Evolutionary conservation across 23 tunicate species (phyloP), one percentile per base, ranked within the genome.

Genomic region (Styela clava): DNA sequence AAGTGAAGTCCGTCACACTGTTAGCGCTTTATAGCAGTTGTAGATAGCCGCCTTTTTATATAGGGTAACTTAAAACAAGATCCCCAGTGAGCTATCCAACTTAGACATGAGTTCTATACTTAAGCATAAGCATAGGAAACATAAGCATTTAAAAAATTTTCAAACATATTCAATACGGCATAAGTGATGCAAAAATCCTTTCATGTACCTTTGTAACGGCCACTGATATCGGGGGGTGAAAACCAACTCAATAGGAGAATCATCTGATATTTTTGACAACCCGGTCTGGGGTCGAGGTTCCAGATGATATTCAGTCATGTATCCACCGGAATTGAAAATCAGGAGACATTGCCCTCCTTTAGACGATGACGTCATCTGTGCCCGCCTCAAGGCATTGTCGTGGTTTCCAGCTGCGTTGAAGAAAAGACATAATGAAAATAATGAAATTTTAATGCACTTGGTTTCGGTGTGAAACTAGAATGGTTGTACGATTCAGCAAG

Each of bases 201-300:
- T n/a, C n/a, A n/a, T n/a, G n/a, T 18, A 87, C 97, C 97, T 92
- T 74, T 92, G 97, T 34, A 93, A 65, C 16, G 87, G 71, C 98
- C 98, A 93, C 37, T 91, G 86, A 24, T 78, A 44, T 73, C 78
- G n/a, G 33, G 88, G 80, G 2, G 81, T 36, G 56, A 78, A 84
- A 26, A 63, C 37, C 76, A 85, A 24, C 62, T 79, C 93, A 26
- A 93, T 86, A 1, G 93, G 86, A 2, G 98, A 87, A 30, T 93
- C 89, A 16, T 93, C 98, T 31, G 89, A 78, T 5, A 83, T 78
- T 52, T 86, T 83, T 2, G 78, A 25, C 33, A 79, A 74, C 52
- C 86, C 87, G 63, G 62, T 69, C 16, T 86, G 91, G 9, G 98
- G 89, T 22, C 83, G 81, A 22, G 93, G 89, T 25, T 87, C 87